Conservation (phyloP, 1,140 invertebrate species). For the Ips typographus region DNA sequence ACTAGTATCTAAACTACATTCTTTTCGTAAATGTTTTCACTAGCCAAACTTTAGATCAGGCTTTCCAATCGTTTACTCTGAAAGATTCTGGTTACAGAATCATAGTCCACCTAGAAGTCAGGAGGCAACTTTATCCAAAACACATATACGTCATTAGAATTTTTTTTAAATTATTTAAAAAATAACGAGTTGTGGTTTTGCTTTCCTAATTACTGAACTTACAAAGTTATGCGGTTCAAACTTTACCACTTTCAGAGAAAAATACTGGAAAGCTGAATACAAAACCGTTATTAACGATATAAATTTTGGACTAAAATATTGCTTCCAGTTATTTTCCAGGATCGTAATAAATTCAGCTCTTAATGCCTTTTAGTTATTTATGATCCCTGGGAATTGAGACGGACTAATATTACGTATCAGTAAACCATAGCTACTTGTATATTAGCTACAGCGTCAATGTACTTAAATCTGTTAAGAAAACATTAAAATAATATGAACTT, state of each 20-base stretch:
- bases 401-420: constrained; percentile 27
- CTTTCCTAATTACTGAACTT: too few species aligned
- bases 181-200: too few species aligned
- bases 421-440: constrained; percentile 3
- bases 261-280: neutral
- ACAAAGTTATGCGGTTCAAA: too few species aligned
- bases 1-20: constrained; percentile 42
- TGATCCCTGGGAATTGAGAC: constrained; percentile 34
- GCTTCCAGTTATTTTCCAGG: constrained; percentile 16
- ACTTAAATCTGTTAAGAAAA: neutral
- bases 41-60: constrained; percentile 35
- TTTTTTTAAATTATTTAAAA: too few species aligned
- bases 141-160: too few species aligned
- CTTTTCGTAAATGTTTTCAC: constrained; percentile 33
- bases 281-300: constrained; percentile 14
- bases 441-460: neutral
- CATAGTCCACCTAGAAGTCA: too few species aligned
- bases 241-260: neutral
- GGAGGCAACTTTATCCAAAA: too few species aligned
- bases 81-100: neutral
- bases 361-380: constrained; percentile 4
- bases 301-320: constrained; percentile 20
- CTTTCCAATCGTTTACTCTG: neutral
- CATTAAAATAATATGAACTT: neutral
- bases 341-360: constrained; percentile 21